Evolutionary conservation across 1,140 invertebrate genomes (phyloP), one percentile per base, ranked within the genome.

Genomic region (Drosophila truncata): DNA sequence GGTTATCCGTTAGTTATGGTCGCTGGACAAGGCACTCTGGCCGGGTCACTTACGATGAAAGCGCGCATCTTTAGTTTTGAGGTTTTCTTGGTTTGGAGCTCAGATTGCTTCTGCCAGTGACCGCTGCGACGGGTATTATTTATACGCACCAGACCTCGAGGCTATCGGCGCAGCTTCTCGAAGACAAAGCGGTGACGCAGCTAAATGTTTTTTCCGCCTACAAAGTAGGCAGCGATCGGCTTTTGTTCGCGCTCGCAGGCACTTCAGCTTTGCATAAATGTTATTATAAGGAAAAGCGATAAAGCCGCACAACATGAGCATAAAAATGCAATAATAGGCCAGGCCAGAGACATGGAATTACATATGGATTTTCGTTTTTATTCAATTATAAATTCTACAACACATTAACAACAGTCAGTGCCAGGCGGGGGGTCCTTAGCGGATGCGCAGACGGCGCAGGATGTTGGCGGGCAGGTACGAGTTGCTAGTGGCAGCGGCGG

Each of bases 161-260:
- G 85, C 85, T 88, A 74, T 63, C 77, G 61, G 71, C 80, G 61
- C 64, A 60, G 64, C 61, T 90, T 80, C 69, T 81, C 73, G 59
- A 75, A 81, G 50, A 82, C 79, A 88, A 90, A 81, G 78, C 78
- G 78, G n/a, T 72, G 84, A 49, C 59, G 58, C 65, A 60, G 78
- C 81, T 73, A 75, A 90, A 88, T 81, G 70, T 81, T 80, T 88
- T 87, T 84, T 84, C 84, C 84, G 85, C 84, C 81, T 88, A 84
- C 77, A 78, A 88, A 81, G 46, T 63, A 80, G 62, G 47, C 80
- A 80, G 77, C 61, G 46, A 35, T 61, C 60, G 65, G 82, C 80
- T 84, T 75, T 88, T 88, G 84, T 90, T 55, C 46, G 47, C 23
- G 60, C 25, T 63, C 39, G 33, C 59, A 37, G 62, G 49, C 70